Evolutionary conservation across 2,888 invertebrate genomes (phyloP).

Genomic region (Globia sparganii): DNA sequence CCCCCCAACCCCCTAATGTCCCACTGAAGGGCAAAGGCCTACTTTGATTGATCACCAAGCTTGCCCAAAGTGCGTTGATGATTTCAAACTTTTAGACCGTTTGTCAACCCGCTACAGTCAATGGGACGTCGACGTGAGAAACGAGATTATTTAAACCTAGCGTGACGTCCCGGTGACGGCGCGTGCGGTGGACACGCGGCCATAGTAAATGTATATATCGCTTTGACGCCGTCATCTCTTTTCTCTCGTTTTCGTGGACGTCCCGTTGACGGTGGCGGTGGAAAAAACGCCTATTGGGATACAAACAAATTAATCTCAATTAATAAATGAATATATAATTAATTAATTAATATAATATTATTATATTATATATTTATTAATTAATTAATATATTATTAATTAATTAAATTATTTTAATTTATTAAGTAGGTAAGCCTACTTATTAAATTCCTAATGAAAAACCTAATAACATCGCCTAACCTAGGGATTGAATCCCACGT

Average conservation of each 20-base stretch:
- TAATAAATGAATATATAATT: too few species aligned
- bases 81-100: not conserved
- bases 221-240: not conserved
- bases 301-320: not conserved
- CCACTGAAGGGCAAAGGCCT: not conserved
- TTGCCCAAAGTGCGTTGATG: too few species aligned
- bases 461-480: not conserved
- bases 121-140: not conserved
- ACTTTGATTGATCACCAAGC: too few species aligned
- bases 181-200: not conserved
- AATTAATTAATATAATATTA: too few species aligned
- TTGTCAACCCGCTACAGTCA: not conserved
- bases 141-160: not conserved
- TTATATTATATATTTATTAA: too few species aligned
- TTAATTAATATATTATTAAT: too few species aligned
- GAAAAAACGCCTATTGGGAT: not conserved
- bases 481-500: not conserved
- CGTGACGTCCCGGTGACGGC: not conserved
- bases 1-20: not conserved
- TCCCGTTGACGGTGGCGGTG: not conserved
- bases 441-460: not conserved
- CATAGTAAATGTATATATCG: not conserved
- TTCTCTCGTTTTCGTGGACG: too few species aligned
- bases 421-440: not conserved
- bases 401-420: too few species aligned